Conservation (phyloP, 53 echinoderm and acorn worm genomes). For the Henricia sp. region DNA sequence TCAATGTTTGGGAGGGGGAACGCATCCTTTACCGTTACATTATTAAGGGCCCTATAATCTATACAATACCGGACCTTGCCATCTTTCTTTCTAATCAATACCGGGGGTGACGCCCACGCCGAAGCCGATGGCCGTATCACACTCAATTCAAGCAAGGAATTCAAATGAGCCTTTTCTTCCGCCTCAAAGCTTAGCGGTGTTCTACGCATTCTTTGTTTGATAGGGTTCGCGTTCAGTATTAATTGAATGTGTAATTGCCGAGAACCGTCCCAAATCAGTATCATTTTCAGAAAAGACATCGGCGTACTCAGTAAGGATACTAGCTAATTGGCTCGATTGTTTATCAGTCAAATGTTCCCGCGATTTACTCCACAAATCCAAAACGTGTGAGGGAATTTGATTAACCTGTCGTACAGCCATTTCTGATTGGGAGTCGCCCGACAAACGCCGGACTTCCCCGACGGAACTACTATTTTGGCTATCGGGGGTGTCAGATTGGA, state of each 20-base stretch:
- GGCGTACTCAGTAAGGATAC: background rate
- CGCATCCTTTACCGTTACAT: conserved; percentile 66
- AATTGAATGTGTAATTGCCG: conserved; percentile 3
- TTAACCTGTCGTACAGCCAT: conserved; percentile 5
- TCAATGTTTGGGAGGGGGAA: conserved; percentile 75
- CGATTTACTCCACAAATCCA: conserved; percentile 13
- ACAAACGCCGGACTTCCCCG: too few species aligned
- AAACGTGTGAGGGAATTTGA: conserved; percentile 6
- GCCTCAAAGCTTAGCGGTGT: conserved; percentile 19
- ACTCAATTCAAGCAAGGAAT: background rate
- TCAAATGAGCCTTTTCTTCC: conserved; percentile 21
- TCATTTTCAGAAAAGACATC: conserved; percentile 9
- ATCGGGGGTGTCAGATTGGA: too few species aligned
- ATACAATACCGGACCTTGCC: conserved; percentile 22
- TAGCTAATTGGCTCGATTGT: background rate
- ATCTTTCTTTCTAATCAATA: conserved; percentile 19
- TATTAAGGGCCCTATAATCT: conserved; percentile 53
- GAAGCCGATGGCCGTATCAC: conserved; percentile 34
- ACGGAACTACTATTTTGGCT: too few species aligned
- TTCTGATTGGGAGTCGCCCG: background rate
- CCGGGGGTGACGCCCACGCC: conserved; percentile 22
- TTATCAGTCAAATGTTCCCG: conserved; percentile 2
- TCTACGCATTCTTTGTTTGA: conserved; percentile 20
- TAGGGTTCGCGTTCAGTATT: conserved; percentile 14
- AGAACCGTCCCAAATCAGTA: background rate